phyloP scores from a whole-genome alignment of 2,888 invertebrate genomes.

The Trilocha varians region DNA sequence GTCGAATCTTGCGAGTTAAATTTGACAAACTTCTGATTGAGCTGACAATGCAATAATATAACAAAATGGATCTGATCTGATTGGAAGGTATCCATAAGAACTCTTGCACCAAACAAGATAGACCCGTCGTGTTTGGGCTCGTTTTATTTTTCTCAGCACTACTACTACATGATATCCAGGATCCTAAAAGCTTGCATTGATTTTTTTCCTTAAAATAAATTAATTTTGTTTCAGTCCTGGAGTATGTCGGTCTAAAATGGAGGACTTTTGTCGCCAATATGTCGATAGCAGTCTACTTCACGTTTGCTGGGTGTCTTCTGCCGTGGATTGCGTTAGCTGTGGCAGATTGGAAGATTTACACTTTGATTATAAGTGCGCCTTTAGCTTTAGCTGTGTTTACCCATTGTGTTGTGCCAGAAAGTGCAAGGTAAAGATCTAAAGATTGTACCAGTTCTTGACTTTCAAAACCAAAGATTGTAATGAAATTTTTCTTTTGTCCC shows the following conservation, averaged over 20 bases:
- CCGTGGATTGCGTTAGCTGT: conserved; percentile 89
- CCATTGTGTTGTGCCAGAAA: conserved; percentile 86
- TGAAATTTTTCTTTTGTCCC: too few species aligned
- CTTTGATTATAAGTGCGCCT: conserved; percentile 83
- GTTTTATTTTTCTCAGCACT: too few species aligned
- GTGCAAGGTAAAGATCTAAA: conserved; percentile 84
- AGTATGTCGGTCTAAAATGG: conserved; percentile 92
- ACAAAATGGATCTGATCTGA: too few species aligned
- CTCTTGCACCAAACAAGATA: too few species aligned
- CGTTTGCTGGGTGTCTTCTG: conserved; percentile 83
- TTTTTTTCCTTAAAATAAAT: background rate
- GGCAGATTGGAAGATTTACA: conserved; percentile 83
- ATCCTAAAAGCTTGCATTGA: too few species aligned
- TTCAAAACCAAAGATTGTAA: too few species aligned
- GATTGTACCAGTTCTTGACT: too few species aligned
- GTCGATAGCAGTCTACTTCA: conserved; percentile 91
- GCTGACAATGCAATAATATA: too few species aligned
- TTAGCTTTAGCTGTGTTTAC: conserved; percentile 79
- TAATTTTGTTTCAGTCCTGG: conserved; percentile 76
- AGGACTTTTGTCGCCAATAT: conserved; percentile 92
- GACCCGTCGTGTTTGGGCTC: too few species aligned
- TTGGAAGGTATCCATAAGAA: too few species aligned
- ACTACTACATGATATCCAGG: background rate
- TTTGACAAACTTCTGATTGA: too few species aligned
- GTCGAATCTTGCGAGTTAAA: too few species aligned